phyloP scores from a whole-genome alignment of 37 sponge, comb jelly and placozoan genomes.

The Tethya wilhelma region DNA sequence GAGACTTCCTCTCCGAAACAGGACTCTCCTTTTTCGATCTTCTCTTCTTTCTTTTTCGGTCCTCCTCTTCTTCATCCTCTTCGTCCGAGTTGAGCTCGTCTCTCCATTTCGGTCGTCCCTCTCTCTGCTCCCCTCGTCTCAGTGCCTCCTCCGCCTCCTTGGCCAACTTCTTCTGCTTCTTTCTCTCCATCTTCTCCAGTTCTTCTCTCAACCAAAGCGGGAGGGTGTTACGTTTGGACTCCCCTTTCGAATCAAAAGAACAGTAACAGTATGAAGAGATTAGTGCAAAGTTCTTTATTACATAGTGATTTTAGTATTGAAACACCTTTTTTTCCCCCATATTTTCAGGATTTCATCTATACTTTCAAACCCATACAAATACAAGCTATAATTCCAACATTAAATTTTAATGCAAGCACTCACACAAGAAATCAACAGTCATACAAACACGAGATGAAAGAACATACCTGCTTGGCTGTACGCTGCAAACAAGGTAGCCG shows the following conservation, averaged over 20 bases:
- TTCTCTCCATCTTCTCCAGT: constrained; percentile 60
- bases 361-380: too few relatives aligned
- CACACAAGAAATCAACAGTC: neutral
- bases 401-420: neutral
- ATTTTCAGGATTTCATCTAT: too few relatives aligned
- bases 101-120: constrained; percentile 19
- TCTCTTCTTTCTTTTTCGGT: neutral
- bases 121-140: neutral
- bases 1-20: too few relatives aligned
- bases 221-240: constrained; percentile 31
- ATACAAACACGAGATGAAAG: constrained; percentile 13
- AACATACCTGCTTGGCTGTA: constrained; percentile 23
- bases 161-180: constrained; percentile 35
- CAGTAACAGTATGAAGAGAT: too few relatives aligned
- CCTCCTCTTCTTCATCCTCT: constrained; percentile 5
- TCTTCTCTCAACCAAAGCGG: constrained; percentile 64
- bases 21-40: constrained; percentile 5
- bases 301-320: too few relatives aligned
- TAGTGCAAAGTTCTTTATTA: too few relatives aligned
- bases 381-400: neutral
- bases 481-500: constrained; percentile 37
- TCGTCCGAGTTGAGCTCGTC: constrained; percentile 30
- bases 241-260: too few relatives aligned
- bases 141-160: constrained; percentile 38
- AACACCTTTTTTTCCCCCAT: too few relatives aligned